Conservation (phyloP, 37 sponge, comb jelly and placozoan genomes). For the Ephydatia muelleri region DNA sequence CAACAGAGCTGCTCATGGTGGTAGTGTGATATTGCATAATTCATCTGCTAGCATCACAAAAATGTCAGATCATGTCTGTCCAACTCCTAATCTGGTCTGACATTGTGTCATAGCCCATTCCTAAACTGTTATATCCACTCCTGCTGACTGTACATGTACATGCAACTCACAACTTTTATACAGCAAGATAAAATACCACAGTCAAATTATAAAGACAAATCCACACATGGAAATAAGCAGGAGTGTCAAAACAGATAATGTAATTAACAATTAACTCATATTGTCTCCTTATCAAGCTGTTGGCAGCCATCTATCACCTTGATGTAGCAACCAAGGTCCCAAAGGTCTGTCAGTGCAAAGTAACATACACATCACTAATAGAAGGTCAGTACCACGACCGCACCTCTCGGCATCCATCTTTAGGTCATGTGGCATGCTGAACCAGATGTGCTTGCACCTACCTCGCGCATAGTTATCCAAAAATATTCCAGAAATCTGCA, state of each 20-base stretch:
- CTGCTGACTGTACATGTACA: no score
- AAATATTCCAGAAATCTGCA: conserved; percentile 64
- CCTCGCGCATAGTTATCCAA: conserved; percentile 55
- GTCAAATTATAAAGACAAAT: no score
- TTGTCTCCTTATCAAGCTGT: conserved; percentile 67
- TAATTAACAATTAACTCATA: conserved; percentile 3
- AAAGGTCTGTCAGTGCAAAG: conserved; percentile 24
- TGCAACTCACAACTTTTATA: no score
- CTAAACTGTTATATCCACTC: no score
- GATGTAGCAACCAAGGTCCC: conserved; percentile 60
- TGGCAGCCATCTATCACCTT: conserved; percentile 74
- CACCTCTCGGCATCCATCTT: conserved; percentile 60
- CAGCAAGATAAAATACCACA: no score
- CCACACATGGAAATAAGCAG: background rate
- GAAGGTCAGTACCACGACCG: background rate
- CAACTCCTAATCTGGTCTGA: no score
- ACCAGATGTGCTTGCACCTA: conserved; percentile 57
- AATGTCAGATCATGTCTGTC: no score
- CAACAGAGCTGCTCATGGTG: no score
- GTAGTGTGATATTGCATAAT: no score
- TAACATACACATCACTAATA: background rate
- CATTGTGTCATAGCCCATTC: no score
- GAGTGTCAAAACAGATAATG: background rate
- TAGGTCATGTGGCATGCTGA: conserved; percentile 65
- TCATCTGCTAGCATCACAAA: no score